Evolutionary conservation across 2,113 vertebrate genomes (phyloP).

Genomic region (Porphyrio hochstetteri): DNA sequence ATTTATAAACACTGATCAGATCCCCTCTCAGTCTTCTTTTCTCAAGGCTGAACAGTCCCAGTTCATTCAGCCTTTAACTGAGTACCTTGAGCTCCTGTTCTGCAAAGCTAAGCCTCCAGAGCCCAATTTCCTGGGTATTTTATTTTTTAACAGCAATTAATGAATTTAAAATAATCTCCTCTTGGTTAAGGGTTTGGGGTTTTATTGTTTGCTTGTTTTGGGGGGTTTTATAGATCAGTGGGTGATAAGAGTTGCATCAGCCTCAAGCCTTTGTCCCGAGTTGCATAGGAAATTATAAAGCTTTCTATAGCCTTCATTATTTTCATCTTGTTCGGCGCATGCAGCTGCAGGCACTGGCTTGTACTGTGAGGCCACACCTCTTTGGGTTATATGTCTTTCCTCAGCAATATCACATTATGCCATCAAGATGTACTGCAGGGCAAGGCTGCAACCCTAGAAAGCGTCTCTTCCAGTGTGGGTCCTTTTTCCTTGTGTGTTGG

Average conservation of each 20-base stretch:
- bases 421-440: neutral
- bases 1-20: no score
- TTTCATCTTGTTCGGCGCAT: neutral
- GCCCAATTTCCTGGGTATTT: neutral
- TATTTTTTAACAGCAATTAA: neutral
- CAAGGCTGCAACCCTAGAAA: neutral
- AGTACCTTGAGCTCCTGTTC: neutral
- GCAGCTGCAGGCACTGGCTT: neutral
- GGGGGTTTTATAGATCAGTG: neutral
- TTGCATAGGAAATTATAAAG: neutral
- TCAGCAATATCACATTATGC: neutral
- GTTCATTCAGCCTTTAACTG: no score
- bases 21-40: no score
- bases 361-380: neutral
- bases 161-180: neutral
- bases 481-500: neutral
- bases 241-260: neutral
- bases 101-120: neutral
- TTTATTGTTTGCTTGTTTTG: no score
- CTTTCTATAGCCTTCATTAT: neutral
- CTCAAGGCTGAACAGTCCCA: no score
- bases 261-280: neutral
- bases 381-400: neutral
- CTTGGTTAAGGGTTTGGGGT: neutral
- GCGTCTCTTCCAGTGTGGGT: neutral